phyloP scores from a whole-genome alignment of 1,140 invertebrate species.

The Araneus ventricosus region DNA sequence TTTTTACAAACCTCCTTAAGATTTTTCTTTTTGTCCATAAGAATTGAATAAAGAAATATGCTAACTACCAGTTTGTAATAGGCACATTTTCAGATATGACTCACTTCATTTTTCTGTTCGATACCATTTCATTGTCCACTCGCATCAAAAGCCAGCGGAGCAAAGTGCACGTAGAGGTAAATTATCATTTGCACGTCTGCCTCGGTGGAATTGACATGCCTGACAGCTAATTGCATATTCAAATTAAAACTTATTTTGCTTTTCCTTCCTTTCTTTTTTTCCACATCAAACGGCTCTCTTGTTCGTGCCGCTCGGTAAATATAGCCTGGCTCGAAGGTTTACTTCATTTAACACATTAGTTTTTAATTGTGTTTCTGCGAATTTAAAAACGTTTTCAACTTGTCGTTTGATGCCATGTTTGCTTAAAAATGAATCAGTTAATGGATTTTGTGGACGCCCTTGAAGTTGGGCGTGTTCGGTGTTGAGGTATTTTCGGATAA shows the following conservation, averaged over 20 bases:
- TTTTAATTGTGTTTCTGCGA: constrained; percentile 54
- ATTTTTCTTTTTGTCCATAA: too few relatives aligned
- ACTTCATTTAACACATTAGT: constrained; percentile 4
- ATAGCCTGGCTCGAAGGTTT: background rate
- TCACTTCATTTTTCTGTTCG: background rate
- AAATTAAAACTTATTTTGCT: constrained; percentile 39
- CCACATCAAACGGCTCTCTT: constrained; percentile 12
- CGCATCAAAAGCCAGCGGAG: background rate
- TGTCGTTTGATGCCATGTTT: constrained; percentile 13
- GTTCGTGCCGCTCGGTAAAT: background rate
- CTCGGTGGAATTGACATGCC: constrained; percentile 29
- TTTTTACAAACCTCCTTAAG: too few relatives aligned
- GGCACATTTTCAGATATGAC: background rate
- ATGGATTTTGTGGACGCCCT: constrained; percentile 36
- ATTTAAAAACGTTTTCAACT: background rate
- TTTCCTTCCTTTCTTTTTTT: background rate
- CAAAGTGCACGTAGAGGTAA: background rate
- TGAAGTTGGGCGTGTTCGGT: background rate
- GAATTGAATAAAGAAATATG: too few relatives aligned
- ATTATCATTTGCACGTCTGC: constrained; percentile 24
- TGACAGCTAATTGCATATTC: constrained; percentile 54
- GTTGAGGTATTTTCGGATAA: constrained; percentile 3
- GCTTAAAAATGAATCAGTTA: constrained; percentile 39
- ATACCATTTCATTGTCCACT: background rate
- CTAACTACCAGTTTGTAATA: too few relatives aligned